Conservation (phyloP, 1,140 invertebrate species). For the Neodiprion lecontei region DNA sequence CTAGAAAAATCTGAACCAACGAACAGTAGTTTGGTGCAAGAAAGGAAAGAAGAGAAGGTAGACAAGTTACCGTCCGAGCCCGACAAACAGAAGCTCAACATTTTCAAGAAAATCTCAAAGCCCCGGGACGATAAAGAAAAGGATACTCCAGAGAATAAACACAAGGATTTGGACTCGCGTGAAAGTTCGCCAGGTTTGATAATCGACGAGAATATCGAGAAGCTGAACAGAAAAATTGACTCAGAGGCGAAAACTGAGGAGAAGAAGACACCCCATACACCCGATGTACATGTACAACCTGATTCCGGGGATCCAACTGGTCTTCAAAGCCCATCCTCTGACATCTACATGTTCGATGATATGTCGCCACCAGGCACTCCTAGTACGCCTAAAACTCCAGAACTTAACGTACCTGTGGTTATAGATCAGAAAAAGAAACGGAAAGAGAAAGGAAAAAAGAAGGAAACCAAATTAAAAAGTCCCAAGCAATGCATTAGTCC, state of each 20-base stretch:
- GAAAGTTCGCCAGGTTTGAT: slow-evolving; percentile 59
- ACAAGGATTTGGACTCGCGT: slow-evolving; percentile 53
- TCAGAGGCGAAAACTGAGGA: slow-evolving; percentile 45
- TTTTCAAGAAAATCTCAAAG: slow-evolving; percentile 86
- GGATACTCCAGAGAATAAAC: slow-evolving; percentile 60
- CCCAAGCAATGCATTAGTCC: slow-evolving; percentile 43
- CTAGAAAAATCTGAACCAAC: slow-evolving; percentile 42
- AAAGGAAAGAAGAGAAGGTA: slow-evolving; percentile 55
- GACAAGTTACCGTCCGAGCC: slow-evolving; percentile 79
- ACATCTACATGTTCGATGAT: slow-evolving; percentile 60
- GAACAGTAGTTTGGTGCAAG: slow-evolving; percentile 9
- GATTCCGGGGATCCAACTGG: slow-evolving; percentile 44
- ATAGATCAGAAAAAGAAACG: slow-evolving; percentile 59
- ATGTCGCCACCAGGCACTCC: slow-evolving; percentile 66
- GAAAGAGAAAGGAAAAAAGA: slow-evolving; percentile 73
- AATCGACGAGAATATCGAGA: slow-evolving; percentile 54
- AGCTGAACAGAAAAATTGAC: slow-evolving; percentile 38
- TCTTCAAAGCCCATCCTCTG: slow-evolving; percentile 44
- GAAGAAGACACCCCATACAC: slow-evolving; percentile 47
- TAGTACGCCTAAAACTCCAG: slow-evolving; percentile 66
- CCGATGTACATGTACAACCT: slow-evolving; percentile 54
- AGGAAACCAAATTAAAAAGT: slow-evolving; percentile 65
- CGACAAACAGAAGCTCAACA: slow-evolving; percentile 83
- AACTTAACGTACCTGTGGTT: slow-evolving; percentile 54
- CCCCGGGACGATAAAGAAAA: slow-evolving; percentile 69